These are phyloP conservation scores for Calosoma granatense DNA, from an alignment of 1,140 invertebrate species.

Conservation along the genomic window DNA sequence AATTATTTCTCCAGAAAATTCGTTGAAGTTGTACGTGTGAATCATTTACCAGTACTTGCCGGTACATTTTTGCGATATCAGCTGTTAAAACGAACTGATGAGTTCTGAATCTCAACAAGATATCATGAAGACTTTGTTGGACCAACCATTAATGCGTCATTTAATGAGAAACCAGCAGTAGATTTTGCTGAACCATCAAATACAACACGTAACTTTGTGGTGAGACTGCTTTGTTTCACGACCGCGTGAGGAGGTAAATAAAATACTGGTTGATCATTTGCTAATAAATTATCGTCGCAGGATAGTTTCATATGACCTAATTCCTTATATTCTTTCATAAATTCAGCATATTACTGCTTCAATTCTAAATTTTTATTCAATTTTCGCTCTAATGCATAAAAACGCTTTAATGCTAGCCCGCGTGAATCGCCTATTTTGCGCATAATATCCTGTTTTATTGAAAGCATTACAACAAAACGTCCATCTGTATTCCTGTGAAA, in stretches of 20 bases:
- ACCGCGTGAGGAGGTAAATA: constrained; percentile 17
- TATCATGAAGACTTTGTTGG: constrained; percentile 28
- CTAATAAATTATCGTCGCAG: constrained; percentile 13
- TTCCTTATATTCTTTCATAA: neutral
- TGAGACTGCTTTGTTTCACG: constrained; percentile 14
- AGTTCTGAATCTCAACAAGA: constrained; percentile 30
- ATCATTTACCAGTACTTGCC: constrained; percentile 22
- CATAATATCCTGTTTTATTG: constrained; percentile 11
- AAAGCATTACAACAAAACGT: constrained; percentile 15
- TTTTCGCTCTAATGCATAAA: neutral
- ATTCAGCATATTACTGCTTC: neutral
- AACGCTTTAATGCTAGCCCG: neutral
- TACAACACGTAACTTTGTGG: constrained; percentile 16
- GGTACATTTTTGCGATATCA: constrained; percentile 24
- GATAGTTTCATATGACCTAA: neutral
- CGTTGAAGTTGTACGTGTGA: constrained; percentile 18
- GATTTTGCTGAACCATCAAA: constrained; percentile 18
- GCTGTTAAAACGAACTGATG: constrained; percentile 18
- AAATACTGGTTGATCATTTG: constrained; percentile 16
- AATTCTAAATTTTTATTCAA: neutral
- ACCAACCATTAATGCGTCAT: constrained; percentile 27
- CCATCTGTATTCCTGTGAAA: constrained; percentile 12
- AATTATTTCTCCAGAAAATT: constrained; percentile 21
- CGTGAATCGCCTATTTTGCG: neutral
- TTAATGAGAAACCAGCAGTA: constrained; percentile 22